Evolutionary conservation across 1,140 invertebrate species (phyloP), one percentile per base, ranked within the genome.

Genomic region (Tribolium castaneum): DNA sequence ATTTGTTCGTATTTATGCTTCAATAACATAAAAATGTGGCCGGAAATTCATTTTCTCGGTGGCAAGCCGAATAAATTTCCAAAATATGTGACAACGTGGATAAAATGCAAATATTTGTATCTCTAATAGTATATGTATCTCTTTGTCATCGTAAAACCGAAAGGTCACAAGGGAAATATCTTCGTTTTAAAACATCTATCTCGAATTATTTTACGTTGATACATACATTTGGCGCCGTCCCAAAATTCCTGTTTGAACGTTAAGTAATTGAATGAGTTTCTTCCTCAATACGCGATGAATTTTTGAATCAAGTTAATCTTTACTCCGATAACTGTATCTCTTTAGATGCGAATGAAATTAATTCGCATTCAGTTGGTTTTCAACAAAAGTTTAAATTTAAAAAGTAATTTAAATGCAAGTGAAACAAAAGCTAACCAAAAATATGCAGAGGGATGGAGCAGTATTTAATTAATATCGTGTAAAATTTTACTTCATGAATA

Each of bases 381-480:
- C 30, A 22, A 22, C 25, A 22, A 34, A 66, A 66, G 59, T 66
- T 66, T 66, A 34, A 35, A 66, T 66, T 66, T 66, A 66, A 66
- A 66, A 66, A 66, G 59, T 66, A 66, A 66, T 66, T 66, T 66
- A 66, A 66, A 66, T 66, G 59, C 59, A 66, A 66, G 59, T 66
- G 59, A 66, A 66, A 66, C 59, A 66, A 66, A 66, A 66, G 59
- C 59, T 35, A 66, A 66, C 59, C 59, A 66, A 66, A 62, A 66
- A 66, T 66, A 66, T 66, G 59, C 59, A 66, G 12, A 35, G 30
- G 30, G 59, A 35, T 66, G 59, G 59, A 66, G 16, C 59, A 66
- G 59, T 66, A 66, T 66, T 66, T 66, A 66, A 66, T 66, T 66
- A 66, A 66, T 66, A 66, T 66, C 59, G 59, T 66, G 59, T 66